Evolutionary conservation across 2,888 invertebrate genomes (phyloP).

Genomic region (Ariolimax columbianus): DNA sequence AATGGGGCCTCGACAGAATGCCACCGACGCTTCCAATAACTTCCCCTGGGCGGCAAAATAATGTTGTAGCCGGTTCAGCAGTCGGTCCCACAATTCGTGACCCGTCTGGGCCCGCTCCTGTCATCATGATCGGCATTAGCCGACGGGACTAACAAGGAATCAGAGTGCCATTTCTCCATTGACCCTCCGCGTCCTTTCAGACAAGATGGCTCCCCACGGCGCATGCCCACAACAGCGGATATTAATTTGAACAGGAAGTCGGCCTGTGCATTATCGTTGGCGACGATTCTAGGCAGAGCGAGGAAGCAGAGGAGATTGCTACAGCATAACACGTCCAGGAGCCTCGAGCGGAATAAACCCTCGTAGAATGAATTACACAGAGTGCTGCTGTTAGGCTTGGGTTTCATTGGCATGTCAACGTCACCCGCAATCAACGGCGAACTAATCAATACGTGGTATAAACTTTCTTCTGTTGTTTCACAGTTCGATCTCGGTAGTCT

Average conservation of each 20-base stretch:
- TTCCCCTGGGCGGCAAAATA: slow-evolving; percentile 4
- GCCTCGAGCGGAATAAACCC: slow-evolving; percentile 35
- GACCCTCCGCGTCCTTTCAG: slow-evolving; percentile 39
- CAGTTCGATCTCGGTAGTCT: neutral
- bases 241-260: slow-evolving; percentile 50
- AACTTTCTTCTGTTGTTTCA: slow-evolving; percentile 1
- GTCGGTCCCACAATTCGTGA: slow-evolving; percentile 8
- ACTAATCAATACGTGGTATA: slow-evolving; percentile 20
- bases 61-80: neutral
- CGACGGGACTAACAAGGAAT: slow-evolving; percentile 15
- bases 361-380: slow-evolving; percentile 28
- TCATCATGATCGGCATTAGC: slow-evolving; percentile 29
- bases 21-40: neutral
- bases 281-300: slow-evolving; percentile 19
- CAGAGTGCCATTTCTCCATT: slow-evolving; percentile 29
- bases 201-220: slow-evolving; percentile 46
- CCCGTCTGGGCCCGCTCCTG: slow-evolving; percentile 3
- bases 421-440: slow-evolving; percentile 33
- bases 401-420: slow-evolving; percentile 42
- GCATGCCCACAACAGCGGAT: slow-evolving; percentile 48
- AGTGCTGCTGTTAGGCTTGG: slow-evolving; percentile 1
- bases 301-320: slow-evolving; percentile 35
- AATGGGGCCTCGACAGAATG: neutral
- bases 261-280: slow-evolving; percentile 44
- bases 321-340: slow-evolving; percentile 16